Evolutionary conservation across 2,113 vertebrate genomes (phyloP).

Genomic region (Ammodytes marinus): DNA sequence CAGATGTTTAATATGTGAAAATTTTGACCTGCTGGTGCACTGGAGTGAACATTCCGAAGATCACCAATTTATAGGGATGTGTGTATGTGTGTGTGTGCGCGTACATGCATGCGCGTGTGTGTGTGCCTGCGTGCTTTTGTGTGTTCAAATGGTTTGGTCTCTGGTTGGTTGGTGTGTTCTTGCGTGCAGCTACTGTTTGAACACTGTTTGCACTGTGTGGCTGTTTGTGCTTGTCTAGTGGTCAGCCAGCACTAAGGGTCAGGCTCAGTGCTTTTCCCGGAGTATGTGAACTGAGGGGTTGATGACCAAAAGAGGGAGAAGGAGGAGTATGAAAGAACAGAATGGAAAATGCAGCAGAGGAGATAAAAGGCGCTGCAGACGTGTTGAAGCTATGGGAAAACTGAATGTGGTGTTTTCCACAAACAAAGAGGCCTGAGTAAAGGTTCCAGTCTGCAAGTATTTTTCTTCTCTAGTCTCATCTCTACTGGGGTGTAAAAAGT

Average conservation of each 20-base stretch:
- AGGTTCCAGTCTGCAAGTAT: neutral
- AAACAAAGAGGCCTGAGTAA: neutral
- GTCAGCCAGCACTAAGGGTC: conserved; percentile 22
- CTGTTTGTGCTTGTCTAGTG: conserved; percentile 13
- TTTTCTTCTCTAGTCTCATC: neutral
- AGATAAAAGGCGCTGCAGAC: conserved; percentile 15
- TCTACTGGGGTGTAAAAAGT: neutral
- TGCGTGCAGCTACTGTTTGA: conserved; percentile 7
- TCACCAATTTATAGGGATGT: no score
- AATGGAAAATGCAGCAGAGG: conserved; percentile 11
- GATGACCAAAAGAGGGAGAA: neutral
- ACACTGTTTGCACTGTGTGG: conserved; percentile 34
- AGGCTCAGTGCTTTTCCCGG: conserved; percentile 10
- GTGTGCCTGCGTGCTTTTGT: neutral
- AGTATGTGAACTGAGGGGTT: neutral
- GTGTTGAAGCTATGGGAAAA: conserved; percentile 12
- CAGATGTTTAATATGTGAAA: no score
- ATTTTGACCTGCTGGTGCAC: no score
- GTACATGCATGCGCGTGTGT: no score
- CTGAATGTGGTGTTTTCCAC: conserved; percentile 3
- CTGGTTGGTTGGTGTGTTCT: conserved; percentile 1
- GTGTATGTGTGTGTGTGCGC: no score
- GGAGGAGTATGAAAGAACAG: neutral
- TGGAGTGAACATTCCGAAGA: no score
- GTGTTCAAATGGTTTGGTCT: neutral